These are phyloP conservation scores for Benthosema pterotum DNA, from an alignment of 2,797 vertebrate genomes.

Conservation along the genomic window DNA sequence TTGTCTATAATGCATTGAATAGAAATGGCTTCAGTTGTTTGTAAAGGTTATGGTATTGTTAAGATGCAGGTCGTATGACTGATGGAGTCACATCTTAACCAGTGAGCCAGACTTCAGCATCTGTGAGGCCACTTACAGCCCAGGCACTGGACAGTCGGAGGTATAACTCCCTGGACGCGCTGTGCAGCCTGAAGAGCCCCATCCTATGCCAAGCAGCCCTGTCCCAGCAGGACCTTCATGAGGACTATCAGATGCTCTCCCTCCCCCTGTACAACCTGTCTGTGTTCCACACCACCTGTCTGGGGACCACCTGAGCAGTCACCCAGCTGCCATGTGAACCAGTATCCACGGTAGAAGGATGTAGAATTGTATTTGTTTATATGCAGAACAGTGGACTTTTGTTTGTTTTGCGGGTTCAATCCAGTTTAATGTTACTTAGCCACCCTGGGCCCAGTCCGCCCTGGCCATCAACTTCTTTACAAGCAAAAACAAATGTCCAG, in stretches of 20 bases:
- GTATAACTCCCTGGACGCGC: slow-evolving; percentile 91
- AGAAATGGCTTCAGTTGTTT: too few relatives aligned
- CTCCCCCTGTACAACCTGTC: slow-evolving; percentile 91
- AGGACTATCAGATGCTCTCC: slow-evolving; percentile 79
- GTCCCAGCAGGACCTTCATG: slow-evolving; percentile 51
- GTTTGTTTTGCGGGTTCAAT: too few relatives aligned
- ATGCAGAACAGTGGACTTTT: too few relatives aligned
- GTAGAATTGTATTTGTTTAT: too few relatives aligned
- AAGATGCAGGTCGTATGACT: too few relatives aligned
- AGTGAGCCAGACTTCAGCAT: slow-evolving; percentile 75
- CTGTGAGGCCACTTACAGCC: slow-evolving; percentile 62
- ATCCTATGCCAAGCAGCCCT: slow-evolving; percentile 77
- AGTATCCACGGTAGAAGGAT: slow-evolving; percentile 66
- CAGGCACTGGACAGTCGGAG: slow-evolving; percentile 80
- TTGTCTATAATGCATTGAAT: too few relatives aligned
- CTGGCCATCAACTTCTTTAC: too few relatives aligned
- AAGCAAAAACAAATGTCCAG: too few relatives aligned
- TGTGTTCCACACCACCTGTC: slow-evolving; percentile 96
- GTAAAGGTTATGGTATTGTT: too few relatives aligned
- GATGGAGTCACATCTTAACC: neutral
- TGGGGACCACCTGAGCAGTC: slow-evolving; percentile 87
- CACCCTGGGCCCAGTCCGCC: too few relatives aligned
- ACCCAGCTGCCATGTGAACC: slow-evolving; percentile 82
- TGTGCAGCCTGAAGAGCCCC: slow-evolving; percentile 82
- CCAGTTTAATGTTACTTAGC: too few relatives aligned